Evolutionary conservation across 2,113 vertebrate genomes (phyloP), one percentile per base, ranked within the genome.

Genomic region (Piaya cayana): DNA sequence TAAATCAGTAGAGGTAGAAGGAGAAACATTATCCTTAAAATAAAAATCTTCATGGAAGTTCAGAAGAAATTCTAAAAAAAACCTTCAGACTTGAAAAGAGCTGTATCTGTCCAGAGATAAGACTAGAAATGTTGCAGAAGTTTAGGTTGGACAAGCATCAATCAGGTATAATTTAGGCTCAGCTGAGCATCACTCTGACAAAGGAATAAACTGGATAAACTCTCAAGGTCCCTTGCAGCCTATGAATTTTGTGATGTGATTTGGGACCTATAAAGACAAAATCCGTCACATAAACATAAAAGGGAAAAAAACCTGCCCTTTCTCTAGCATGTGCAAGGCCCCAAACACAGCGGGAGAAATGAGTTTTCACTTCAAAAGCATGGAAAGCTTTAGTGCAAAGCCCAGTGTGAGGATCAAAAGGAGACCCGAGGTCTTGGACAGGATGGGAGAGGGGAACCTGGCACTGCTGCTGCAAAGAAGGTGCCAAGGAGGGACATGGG

Each of bases 211-310:
- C 22, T 23, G 52, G 65, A 93, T 91, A 88, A 94, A 92, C 15
- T 88, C 71, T 77, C 79, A 92, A 90, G 79, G 86, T 80, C 71
- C 90, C 88, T 72, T 72, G 68, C n/a, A 90, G 47, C 55, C 68
- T 83, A 63, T 74, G 60, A 83, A 92, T 86, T 93, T 93, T 59
- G 26, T 93, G 62, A 88, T 90, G 70, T 82, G 68, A 88, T 94
- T 83, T 70, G 52, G 56, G 64, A 88, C 78, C 64, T 88, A 81
- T 59, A 90, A 88, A 81, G 82, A 65, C 34, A 86, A 94, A 93
- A 90, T 82, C 82, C 71, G 83, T 25, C 82, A 62, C 25, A 50
- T 36, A 74, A 92, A 94, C 82, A 95, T 58, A 74, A 90, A 92
- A 92, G 55, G 60, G 26, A 9, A 88, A 93, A 81, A 86, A 59